Base-by-base conservation (phyloP, 1,140 invertebrate species). In the Drosophila erecta region DNA sequence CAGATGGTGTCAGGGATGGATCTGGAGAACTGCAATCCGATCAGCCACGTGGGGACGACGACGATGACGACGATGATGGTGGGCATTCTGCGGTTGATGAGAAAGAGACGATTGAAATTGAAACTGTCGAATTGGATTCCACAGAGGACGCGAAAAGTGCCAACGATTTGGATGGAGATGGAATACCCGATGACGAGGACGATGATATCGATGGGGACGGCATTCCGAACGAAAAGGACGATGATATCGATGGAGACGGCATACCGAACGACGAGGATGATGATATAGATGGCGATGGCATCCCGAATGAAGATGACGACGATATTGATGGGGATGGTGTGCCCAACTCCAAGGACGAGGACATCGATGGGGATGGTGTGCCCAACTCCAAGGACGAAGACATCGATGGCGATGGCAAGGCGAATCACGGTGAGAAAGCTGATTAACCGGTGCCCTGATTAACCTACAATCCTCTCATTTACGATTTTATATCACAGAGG, bases 361-460 rank as follows among this genome's bases (percentile, higher is more conserved):
- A 94, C 57, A 94, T 93, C 35, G 93, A 93, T 60, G 44, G 93
- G 17, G 74, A 80, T 55, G 93, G 93, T 62, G 64, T 93, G 4
- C 83, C 79, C 2, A 92, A 91, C 55, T 58, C 76, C 15, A 65
- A 83, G 55, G 89, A 90, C 44, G 78, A 84, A 50, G 91, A 92
- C 35, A 90, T 92, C 38, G 90, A 92, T 71, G 90, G 81, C 10
- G 89, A 92, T 74, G 86, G 85, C 44, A 79, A 78, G 49, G 76
- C 76, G 12, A 90, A 89, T 56, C 83, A 86, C 47, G 72, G 72
- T 75, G n/a, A 14, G 41, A 11, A 20, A 4, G 17, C 3, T 22
- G 11, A n/a, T n/a, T n/a, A n/a, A n/a, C n/a, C n/a, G n/a, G 1
- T 8, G 20, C 22, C 41, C 8, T 38, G 37, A 38, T 14, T 4